Conservation (phyloP, 2,888 invertebrate genomes). For the Clivina fossor region DNA sequence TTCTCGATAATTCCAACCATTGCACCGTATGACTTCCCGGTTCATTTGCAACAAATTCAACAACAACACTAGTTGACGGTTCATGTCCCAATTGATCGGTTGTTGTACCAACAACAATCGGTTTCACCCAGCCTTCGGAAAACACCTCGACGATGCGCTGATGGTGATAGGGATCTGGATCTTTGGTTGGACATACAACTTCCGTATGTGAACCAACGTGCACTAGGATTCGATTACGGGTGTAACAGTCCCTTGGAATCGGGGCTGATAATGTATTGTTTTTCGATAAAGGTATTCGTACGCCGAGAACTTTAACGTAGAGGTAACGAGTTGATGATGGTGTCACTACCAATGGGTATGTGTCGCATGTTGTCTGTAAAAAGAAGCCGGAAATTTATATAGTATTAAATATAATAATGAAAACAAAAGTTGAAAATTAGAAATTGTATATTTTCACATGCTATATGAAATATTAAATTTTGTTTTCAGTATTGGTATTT, state of each 20-base stretch:
- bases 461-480: too few relatives aligned
- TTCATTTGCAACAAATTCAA: conserved; percentile 79
- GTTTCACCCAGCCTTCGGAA: conserved; percentile 75
- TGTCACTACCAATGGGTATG: conserved; percentile 78
- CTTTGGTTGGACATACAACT: conserved; percentile 58
- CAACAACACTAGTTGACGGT: conserved; percentile 68
- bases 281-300: conserved; percentile 48
- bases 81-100: conserved; percentile 62
- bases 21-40: conserved; percentile 73
- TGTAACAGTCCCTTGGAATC: conserved; percentile 55
- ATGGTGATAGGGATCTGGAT: conserved; percentile 52
- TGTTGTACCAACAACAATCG: conserved; percentile 40
- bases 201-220: conserved; percentile 65
- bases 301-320: conserved; percentile 76
- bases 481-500: too few relatives aligned
- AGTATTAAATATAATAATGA: background rate
- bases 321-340: conserved; percentile 74
- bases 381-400: background rate
- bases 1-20: conserved; percentile 80
- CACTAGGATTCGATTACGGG: conserved; percentile 76
- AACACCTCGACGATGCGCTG: conserved; percentile 77
- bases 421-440: too few relatives aligned
- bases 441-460: too few relatives aligned
- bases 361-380: conserved; percentile 75
- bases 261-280: conserved; percentile 6